Conservation (phyloP, 1,140 invertebrate species). For the Bombus haemorrhoidalis region DNA sequence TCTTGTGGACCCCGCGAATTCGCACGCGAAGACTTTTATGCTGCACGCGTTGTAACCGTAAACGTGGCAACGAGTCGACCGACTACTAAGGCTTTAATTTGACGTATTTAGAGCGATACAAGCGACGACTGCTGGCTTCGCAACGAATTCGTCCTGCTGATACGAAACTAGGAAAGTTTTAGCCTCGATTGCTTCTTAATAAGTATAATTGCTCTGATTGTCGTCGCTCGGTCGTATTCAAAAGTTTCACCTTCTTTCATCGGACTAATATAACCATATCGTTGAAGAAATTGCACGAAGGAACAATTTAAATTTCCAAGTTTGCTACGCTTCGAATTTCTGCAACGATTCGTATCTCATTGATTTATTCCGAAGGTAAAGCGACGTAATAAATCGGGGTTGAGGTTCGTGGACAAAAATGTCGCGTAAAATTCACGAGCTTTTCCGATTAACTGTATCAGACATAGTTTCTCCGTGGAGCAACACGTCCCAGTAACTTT, state of each 20-base stretch:
- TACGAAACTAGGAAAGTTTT: slow-evolving; percentile 41
- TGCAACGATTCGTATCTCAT: not conserved
- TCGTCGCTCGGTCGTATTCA: slow-evolving; percentile 4
- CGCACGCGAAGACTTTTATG: slow-evolving; percentile 9
- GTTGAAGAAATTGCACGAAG: not conserved
- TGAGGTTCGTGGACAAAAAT: not conserved
- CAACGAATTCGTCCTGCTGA: not conserved
- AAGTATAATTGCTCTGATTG: slow-evolving; percentile 45
- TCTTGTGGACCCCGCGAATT: not conserved
- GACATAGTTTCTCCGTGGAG: slow-evolving; percentile 25
- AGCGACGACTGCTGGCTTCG: slow-evolving; percentile 3
- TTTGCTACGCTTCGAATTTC: not conserved
- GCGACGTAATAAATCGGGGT: not conserved
- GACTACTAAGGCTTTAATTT: slow-evolving; percentile 2
- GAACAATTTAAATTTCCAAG: not conserved
- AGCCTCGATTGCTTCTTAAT: slow-evolving; percentile 4
- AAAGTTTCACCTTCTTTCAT: slow-evolving; percentile 39
- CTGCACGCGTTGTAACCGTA: not conserved
- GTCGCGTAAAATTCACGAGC: slow-evolving; percentile 1
- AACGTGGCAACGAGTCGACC: not conserved
- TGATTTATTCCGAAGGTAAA: not conserved
- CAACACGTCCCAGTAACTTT: slow-evolving; percentile 35
- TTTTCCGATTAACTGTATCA: slow-evolving; percentile 25
- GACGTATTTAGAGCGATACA: slow-evolving; percentile 27
- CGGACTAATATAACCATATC: not conserved